These are phyloP conservation scores for Gorsachius goisagi DNA, from an alignment of 2,113 vertebrate genomes.

Conservation along the genomic window DNA sequence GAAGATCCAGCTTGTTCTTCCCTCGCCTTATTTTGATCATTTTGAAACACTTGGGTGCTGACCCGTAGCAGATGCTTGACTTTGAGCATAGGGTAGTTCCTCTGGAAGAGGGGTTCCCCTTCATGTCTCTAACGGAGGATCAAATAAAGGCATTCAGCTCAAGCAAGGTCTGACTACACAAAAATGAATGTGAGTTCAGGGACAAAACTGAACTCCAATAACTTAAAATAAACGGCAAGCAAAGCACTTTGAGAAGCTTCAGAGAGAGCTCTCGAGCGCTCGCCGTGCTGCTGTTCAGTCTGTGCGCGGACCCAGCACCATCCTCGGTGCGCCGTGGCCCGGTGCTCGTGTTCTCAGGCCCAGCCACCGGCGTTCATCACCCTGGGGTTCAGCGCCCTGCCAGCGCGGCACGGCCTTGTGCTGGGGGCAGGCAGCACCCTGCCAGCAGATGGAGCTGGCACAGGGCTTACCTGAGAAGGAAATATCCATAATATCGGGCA, in stretches of 20 bases:
- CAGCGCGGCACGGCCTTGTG: not conserved
- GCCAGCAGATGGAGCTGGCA: not conserved
- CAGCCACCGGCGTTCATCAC: rapidly evolving
- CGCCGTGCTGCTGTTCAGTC: rapidly evolving
- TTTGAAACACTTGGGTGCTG: not conserved
- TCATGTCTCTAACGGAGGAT: not conserved
- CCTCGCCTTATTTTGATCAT: not conserved
- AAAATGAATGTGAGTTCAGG: not conserved
- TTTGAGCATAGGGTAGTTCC: not conserved
- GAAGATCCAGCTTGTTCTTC: not conserved
- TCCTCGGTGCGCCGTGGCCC: not conserved
- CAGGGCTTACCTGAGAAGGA: not conserved
- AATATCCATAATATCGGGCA: not conserved
- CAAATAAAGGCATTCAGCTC: not conserved
- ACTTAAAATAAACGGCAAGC: not conserved
- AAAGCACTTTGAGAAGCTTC: not conserved
- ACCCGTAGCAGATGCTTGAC: not conserved
- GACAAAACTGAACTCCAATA: not conserved
- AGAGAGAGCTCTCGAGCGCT: rapidly evolving
- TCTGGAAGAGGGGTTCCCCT: not conserved
- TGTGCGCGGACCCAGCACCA: rapidly evolving
- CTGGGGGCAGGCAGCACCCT: rapidly evolving
- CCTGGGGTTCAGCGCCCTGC: not conserved
- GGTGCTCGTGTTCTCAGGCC: rapidly evolving
- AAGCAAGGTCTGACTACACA: not conserved